Conservation (phyloP, 2,113 vertebrate genomes). For the Podarcis cretensis region DNA sequence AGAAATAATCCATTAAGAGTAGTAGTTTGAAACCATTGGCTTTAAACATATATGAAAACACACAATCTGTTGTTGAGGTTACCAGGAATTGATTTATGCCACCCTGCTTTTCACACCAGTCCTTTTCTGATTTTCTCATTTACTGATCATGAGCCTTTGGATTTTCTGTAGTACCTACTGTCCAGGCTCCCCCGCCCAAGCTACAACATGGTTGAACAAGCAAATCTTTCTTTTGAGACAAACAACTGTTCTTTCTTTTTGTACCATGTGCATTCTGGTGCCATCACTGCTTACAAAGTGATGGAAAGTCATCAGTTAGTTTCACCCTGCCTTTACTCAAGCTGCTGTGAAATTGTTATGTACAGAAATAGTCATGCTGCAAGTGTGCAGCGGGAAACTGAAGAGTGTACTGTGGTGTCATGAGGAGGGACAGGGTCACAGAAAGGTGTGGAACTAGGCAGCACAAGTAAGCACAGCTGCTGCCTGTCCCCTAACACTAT, state of each 20-base stretch:
- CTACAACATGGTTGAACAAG: constrained; percentile 56
- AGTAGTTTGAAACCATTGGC: not conserved
- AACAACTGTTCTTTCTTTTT: constrained; percentile 17
- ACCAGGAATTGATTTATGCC: not conserved
- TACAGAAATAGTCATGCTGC: not conserved
- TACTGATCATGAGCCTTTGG: constrained; percentile 47
- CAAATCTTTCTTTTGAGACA: constrained; percentile 58
- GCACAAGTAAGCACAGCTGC: not conserved
- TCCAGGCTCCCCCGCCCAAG: constrained; percentile 35
- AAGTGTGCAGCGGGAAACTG: not conserved
- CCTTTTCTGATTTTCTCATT: constrained; percentile 28
- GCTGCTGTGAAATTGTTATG: constrained; percentile 27
- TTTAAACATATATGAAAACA: not conserved
- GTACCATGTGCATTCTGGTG: constrained; percentile 47
- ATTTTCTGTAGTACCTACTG: constrained; percentile 46
- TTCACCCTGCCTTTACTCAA: constrained; percentile 39
- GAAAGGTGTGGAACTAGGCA: not conserved
- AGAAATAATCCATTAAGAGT: not conserved
- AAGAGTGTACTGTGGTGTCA: not conserved
- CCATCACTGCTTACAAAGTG: constrained; percentile 49
- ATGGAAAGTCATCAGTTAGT: constrained; percentile 21
- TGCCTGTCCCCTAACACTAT: not conserved
- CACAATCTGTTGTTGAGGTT: not conserved
- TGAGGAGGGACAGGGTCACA: not conserved
- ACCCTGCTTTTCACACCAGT: too few species aligned